These are phyloP conservation scores for Hemistola chrysoprasaria DNA, from an alignment of 2,888 invertebrate species.

Conservation along the genomic window DNA sequence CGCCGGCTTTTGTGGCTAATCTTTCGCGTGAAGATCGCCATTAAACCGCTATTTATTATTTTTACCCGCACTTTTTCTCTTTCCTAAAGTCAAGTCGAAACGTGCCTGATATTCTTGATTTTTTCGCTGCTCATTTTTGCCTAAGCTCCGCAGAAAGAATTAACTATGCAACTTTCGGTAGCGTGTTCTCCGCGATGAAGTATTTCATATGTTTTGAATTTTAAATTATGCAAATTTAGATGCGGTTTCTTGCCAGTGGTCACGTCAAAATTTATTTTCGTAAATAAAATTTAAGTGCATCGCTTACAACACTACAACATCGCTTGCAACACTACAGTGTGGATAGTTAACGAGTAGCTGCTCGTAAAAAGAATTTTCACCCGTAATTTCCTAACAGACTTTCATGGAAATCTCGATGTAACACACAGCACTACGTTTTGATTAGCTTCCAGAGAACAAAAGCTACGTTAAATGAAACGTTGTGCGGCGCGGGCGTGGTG, in stretches of 20 bases:
- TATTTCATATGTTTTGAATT: constrained; percentile 68
- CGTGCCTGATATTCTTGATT: constrained; percentile 62
- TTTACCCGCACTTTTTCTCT: constrained; percentile 67
- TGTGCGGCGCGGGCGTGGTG: constrained; percentile 41
- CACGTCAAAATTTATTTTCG: constrained; percentile 39
- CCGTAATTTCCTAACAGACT: no score
- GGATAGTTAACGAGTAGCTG: no score
- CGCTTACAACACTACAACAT: no score
- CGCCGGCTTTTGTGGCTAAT: constrained; percentile 78
- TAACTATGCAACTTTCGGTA: constrained; percentile 62
- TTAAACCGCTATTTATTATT: constrained; percentile 80
- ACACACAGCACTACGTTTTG: constrained; percentile 39
- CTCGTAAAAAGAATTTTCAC: no score
- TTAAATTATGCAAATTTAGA: constrained; percentile 66
- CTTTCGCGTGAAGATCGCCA: constrained; percentile 79
- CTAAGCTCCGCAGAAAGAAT: constrained; percentile 58
- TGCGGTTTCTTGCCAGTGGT: constrained; percentile 43
- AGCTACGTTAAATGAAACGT: constrained; percentile 57
- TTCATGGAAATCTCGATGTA: background rate
- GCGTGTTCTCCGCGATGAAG: constrained; percentile 58
- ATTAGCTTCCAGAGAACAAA: constrained; percentile 58
- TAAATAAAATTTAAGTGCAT: constrained; percentile 6
- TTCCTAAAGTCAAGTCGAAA: constrained; percentile 67
- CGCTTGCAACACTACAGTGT: no score
- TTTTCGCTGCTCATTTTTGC: constrained; percentile 48